Percentiles rank a stretch among this genome's conserved stretches.
These are phyloP conservation scores for Dolichomitus sp. DNA, from an alignment of 2,888 invertebrate species.

Conservation along the genomic window DNA sequence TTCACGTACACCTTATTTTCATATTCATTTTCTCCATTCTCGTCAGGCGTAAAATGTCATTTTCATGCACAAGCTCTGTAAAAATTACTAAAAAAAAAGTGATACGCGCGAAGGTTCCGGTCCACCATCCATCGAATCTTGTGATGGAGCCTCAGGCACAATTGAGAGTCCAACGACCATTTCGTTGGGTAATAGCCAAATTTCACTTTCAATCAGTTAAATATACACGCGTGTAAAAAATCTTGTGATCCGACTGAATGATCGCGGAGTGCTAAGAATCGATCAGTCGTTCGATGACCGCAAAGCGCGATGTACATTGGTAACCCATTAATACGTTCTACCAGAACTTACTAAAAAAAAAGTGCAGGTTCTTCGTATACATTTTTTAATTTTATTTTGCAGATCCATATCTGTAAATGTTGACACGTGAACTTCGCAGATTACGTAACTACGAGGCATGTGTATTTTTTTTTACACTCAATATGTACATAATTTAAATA, in stretches of 20 bases:
- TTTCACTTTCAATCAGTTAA: constrained; percentile 74
- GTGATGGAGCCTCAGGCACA: constrained; percentile 16
- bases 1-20: neutral
- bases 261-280: neutral
- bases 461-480: neutral
- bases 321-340: constrained; percentile 9
- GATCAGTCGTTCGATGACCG: constrained; percentile 19
- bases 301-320: neutral
- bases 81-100: constrained; percentile 26
- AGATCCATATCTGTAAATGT: neutral
- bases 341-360: neutral
- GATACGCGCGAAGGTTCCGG: constrained; percentile 65
- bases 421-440: neutral
- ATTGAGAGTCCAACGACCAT: constrained; percentile 38
- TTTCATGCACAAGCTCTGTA: constrained; percentile 22
- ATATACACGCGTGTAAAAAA: constrained; percentile 34
- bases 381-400: neutral
- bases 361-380: too few species aligned
- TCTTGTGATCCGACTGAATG: constrained; percentile 9
- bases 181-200: constrained; percentile 73
- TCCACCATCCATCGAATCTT: constrained; percentile 50
- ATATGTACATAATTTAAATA: neutral
- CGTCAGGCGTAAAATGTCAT: neutral
- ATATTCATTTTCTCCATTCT: neutral
- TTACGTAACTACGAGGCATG: neutral